Evolutionary conservation across 2,797 vertebrate species (phyloP), one percentile per base, ranked within the genome.

Genomic region (Xenentodon cancila): DNA sequence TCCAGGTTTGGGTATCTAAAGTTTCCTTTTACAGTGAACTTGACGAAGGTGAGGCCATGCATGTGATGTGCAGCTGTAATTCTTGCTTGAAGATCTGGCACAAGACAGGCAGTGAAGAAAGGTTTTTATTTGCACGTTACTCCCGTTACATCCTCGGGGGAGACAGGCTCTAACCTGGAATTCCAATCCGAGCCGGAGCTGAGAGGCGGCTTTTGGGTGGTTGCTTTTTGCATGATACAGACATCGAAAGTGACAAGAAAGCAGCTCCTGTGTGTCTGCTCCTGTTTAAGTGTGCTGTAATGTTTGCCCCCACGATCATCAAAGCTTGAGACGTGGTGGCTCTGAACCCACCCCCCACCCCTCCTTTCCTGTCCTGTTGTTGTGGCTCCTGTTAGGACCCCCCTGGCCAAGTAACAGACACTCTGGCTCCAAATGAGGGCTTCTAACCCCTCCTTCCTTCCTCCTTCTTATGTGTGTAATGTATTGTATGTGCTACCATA

Each of bases 401-500:
- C n/a, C 78, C 79, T 72, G 59, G 79, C 79, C 83, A 73, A 77
- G 79, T 76, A 75, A 88, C 87, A 93, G 93, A 94, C 92, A 86
- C 66, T 50, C 54, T 89, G 92, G 88, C 92, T 94, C 92, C 93
- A 89, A 85, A 71, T 21, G 21, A 65, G 52, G 79, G 78, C 78
- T 84, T 81, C 84, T 70, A 71, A 82, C 84, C 86, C 83, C 82
- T 82, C 75, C 79, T 81, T 69, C 75, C 77, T 75, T 82, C 85
- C 70, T 79, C 53, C 46, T 50, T 9, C 43, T 30, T 5, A 13
- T 43, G 32, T 63, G 55, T 70, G 64, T 53, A 63, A 52, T 52
- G 64, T 64, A 19, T 62, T 15, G 4, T 82, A 77, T 73, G 70
- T 7, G 9, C 79, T 68, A 88, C 64, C 72, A 73, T 75, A 82